Percentiles rank a stretch among this genome's conserved stretches.
These are phyloP conservation scores for Folsomia manolachei DNA, from an alignment of 2,888 invertebrate species.

Conservation along the genomic window DNA sequence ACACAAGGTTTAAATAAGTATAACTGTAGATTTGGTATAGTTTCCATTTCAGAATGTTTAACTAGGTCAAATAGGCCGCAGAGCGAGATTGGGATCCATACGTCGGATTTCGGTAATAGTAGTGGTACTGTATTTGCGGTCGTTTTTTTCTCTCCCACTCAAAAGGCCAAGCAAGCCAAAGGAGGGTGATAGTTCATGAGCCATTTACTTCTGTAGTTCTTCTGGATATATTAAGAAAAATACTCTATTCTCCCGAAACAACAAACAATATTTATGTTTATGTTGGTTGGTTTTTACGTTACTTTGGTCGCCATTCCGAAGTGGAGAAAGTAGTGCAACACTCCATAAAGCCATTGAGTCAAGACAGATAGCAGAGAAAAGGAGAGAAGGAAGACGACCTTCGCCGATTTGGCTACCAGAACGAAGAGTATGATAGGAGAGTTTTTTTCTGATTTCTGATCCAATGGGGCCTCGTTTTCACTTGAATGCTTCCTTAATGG, in stretches of 20 bases:
- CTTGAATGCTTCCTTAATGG: conserved; percentile 6
- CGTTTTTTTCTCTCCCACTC: too few relatives aligned
- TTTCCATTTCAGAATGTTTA: too few relatives aligned
- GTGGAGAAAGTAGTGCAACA: neutral
- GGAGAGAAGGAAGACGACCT: neutral
- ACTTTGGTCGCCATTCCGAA: neutral
- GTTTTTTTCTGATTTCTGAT: neutral
- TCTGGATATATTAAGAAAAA: too few relatives aligned
- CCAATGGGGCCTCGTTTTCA: neutral
- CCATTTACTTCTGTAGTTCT: neutral
- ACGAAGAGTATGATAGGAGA: neutral
- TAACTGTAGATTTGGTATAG: too few relatives aligned
- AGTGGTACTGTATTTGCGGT: too few relatives aligned
- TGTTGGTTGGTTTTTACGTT: neutral
- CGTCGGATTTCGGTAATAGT: too few relatives aligned
- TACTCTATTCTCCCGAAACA: neutral
- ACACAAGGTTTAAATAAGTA: too few relatives aligned
- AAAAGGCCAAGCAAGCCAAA: too few relatives aligned
- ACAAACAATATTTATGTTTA: neutral
- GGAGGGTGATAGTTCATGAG: neutral
- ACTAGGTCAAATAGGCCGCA: too few relatives aligned
- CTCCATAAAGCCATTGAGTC: neutral
- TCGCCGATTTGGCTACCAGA: neutral
- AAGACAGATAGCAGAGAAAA: too few relatives aligned
- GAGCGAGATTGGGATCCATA: too few relatives aligned